Evolutionary conservation across 2,113 vertebrate genomes (phyloP), one percentile per base, ranked within the genome.

Genomic region (Ciconia maguari): DNA sequence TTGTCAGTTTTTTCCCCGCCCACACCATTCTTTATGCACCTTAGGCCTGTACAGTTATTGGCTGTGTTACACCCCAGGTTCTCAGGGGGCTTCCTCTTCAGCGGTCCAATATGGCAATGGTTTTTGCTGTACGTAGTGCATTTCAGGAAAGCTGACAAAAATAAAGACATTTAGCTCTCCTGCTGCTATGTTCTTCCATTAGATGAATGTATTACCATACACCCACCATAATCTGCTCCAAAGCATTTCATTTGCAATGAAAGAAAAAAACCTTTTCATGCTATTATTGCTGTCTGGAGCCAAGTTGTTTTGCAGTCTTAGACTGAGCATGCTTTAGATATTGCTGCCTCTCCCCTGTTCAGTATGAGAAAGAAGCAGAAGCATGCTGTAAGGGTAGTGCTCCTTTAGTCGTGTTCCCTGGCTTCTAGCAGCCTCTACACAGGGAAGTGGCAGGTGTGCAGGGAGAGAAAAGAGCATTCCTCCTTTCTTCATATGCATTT

Each of bases 321-420:
- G 38, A 13, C 44, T 69, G 25, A 79, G 16, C 0, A 1, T 46
- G 5, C 38, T 65, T 83, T 30, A 58, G 21, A 19, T 86, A 3
- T 26, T 72, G 34, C 83, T 87, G 36, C 13, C 32, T 71, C 7
- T 91, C 17, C 32, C 30, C 24, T 74, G 0, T 49, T 75, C 52
- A 44, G 41, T 1, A 5, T 66, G 51, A 54, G 77, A 61, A 65
- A 52, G 44, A 74, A 30, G 7, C 36, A 61, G 34, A 26, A 88
- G 32, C 29, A 30, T 0, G 0, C n/a, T 71, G 38, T 22, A 54
- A 74, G 10, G 21, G 18, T 11, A 18, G 2, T 20, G 20, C 10
- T 77, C 46, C 19, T 85, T 38, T 17, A 38, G 42, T 4, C 0
- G 0, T 29, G 18, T 42, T 77, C 58, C 34, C 49, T 66, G 34